phyloP scores from a whole-genome alignment of 2,797 vertebrate genomes.

The Sebastes trivittatus region DNA sequence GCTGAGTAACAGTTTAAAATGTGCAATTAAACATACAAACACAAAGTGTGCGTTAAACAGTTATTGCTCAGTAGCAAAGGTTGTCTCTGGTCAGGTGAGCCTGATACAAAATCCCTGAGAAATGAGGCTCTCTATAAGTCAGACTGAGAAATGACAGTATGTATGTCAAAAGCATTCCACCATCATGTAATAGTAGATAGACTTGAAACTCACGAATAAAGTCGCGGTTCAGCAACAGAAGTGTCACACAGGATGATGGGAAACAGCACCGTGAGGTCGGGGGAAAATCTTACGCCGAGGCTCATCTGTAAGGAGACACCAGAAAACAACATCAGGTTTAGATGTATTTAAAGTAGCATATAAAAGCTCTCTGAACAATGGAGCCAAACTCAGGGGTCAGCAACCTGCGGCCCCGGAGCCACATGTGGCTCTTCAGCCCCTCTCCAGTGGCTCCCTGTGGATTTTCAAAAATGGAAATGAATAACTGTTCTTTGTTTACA shows the following conservation, averaged over 20 bases:
- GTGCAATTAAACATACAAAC: background rate
- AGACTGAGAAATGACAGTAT: background rate
- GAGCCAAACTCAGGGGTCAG: background rate
- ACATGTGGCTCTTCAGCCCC: too few species aligned
- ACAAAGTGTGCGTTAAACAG: background rate
- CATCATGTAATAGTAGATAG: background rate
- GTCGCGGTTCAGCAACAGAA: background rate
- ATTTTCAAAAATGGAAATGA: too few species aligned
- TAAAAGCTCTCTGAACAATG: background rate
- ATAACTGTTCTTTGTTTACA: too few species aligned
- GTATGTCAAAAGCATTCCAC: background rate
- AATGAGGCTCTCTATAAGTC: background rate
- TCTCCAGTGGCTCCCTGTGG: too few species aligned
- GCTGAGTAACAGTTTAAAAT: background rate
- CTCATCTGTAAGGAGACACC: conserved; percentile 38
- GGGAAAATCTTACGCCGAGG: background rate
- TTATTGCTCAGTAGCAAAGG: background rate
- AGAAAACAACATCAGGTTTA: background rate
- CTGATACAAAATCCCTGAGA: background rate
- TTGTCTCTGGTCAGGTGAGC: background rate
- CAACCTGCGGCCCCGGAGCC: too few species aligned
- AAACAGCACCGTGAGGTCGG: conserved; percentile 46
- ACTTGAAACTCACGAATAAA: conserved; percentile 8
- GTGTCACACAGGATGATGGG: conserved; percentile 58
- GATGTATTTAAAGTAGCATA: background rate